Percentiles rank a stretch among this genome's conserved stretches.
Conservation (phyloP, 2,797 vertebrate genomes). For the Buceros bicornis region DNA sequence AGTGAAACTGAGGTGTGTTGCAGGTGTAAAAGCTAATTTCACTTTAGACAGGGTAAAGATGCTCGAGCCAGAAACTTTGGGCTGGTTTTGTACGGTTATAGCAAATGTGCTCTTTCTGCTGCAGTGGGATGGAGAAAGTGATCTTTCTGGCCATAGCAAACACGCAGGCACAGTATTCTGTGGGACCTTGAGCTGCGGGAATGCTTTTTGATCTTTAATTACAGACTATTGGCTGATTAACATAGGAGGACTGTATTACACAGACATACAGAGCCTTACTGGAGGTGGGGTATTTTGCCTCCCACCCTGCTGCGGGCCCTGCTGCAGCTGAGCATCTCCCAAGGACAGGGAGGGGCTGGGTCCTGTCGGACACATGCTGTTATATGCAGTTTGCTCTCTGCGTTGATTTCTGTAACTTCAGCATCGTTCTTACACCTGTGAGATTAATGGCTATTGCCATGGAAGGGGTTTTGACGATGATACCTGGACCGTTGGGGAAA, state of each 20-base stretch:
- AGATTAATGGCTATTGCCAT: neutral
- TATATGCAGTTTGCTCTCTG: neutral
- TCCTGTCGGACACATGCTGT: fast-evolving
- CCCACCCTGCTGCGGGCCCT: neutral
- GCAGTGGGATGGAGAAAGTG: neutral
- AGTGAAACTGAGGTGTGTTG: neutral
- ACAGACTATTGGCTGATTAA: neutral
- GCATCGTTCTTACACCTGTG: neutral
- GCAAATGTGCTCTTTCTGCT: fast-evolving
- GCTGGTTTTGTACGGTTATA: neutral
- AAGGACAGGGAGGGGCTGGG: fast-evolving
- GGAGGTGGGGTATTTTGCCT: neutral
- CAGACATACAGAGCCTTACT: neutral
- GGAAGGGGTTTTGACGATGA: neutral
- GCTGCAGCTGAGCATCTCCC: neutral
- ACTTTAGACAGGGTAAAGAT: neutral
- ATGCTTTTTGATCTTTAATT: slow-evolving; percentile 6
- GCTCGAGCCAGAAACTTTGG: neutral
- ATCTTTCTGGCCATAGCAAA: neutral
- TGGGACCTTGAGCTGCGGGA: neutral
- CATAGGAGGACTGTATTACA: neutral
- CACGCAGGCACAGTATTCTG: neutral
- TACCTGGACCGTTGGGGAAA: neutral
- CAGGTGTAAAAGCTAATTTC: neutral
- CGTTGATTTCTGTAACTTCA: neutral